These are phyloP conservation scores for Echeneis naucrates DNA, from an alignment of 2,797 vertebrate genomes.

Conservation along the genomic window DNA sequence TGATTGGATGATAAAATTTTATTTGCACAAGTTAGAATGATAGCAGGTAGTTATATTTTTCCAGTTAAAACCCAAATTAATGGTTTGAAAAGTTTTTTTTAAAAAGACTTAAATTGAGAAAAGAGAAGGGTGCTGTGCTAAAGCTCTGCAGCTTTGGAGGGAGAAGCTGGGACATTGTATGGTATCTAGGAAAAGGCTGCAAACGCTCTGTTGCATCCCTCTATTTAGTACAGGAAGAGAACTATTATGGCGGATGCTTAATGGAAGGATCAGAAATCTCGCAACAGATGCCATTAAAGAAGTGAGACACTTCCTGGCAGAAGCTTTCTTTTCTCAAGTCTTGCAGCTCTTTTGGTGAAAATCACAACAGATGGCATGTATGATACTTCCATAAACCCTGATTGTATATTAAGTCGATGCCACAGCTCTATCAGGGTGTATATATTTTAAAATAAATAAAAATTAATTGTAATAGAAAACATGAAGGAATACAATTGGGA, in stretches of 20 bases:
- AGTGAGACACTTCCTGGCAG: slow-evolving; percentile 15
- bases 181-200: not conserved
- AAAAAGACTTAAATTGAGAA: not conserved
- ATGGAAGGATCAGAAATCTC: slow-evolving; percentile 3
- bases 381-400: slow-evolving; percentile 17
- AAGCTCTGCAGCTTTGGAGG: not conserved
- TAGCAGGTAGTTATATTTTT: not conserved
- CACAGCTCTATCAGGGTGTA: not conserved
- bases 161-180: not conserved
- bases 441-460: not conserved
- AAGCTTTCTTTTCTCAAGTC: slow-evolving; percentile 13
- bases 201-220: not conserved
- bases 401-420: not conserved
- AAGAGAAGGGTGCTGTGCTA: not conserved
- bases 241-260: not conserved
- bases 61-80: not conserved
- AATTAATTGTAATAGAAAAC: not conserved
- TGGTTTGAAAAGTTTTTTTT: too few species aligned
- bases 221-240: not conserved
- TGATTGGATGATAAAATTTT: too few species aligned
- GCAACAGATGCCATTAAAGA: slow-evolving; percentile 40
- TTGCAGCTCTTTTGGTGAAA: slow-evolving; percentile 7
- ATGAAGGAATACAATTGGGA: not conserved
- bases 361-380: slow-evolving; percentile 41
- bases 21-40: too few species aligned